Base-by-base conservation (phyloP, 1,140 invertebrate genomes). In the Luehdorfia chinensis region DNA sequence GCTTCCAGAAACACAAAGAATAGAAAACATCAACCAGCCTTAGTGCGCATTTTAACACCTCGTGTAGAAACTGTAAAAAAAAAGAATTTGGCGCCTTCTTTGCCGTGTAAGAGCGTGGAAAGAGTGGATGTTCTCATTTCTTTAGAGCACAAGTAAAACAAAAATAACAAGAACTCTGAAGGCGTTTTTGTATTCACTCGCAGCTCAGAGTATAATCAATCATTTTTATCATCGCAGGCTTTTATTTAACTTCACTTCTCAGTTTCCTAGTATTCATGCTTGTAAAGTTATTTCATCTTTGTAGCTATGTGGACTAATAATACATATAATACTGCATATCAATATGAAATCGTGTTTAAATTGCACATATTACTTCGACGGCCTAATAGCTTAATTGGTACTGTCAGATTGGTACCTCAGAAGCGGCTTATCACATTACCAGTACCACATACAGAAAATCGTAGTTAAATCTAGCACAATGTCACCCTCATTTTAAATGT, bases 71-170 rank as follows among this genome's bases (percentile, higher is more conserved):
- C 4, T 13, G 15, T 8, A 41, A 41, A 37, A 12, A 27, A 41
- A 41, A 41, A 41, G 15, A n/a, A 27, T 41, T 41, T 27, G 36
- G 37, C 37, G 37, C 37, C 37, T 25, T 39, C 19, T 39, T 25
- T 41, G 12, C 11, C 37, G 37, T 27, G 37, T 41, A 41, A 41
- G 37, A 41, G 37, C 19, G 21, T 21, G 37, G 37, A 21, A 41
- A 41, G 21, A 41, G 37, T 41, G 37, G 37, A 41, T 41, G 37
- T 27, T 41, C 37, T 41, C 37, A 41, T 41, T 41, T 41, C 37
- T 41, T 27, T 15, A 15, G 6, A n/a, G 37, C 37, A 15, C 37
- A 27, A 41, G 37, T 41, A 27, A 41, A 41, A 41, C 37, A 41
- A 41, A 41, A 41, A 41, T 41, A 41, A 41, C 37, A 41, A 41